phyloP scores from a whole-genome alignment of 2,888 invertebrate genomes.

The Eristalis intricaria region DNA sequence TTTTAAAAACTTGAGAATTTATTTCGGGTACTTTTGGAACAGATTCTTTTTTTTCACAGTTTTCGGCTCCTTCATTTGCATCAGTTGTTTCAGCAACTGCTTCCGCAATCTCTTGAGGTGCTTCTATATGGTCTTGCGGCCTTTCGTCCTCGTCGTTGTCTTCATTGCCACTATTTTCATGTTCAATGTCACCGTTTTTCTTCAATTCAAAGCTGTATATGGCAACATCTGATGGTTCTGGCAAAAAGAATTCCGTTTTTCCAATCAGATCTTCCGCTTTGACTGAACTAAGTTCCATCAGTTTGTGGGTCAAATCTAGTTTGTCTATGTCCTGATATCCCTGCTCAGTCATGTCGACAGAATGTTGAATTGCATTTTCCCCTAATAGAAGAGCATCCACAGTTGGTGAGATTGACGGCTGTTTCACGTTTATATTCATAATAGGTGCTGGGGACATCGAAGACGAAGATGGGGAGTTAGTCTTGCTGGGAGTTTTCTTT shows the following conservation, averaged over 20 bases:
- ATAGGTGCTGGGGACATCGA: slow-evolving; percentile 72
- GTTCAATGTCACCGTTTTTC: slow-evolving; percentile 50
- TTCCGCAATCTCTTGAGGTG: neutral
- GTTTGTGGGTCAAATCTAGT: neutral
- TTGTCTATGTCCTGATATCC: neutral
- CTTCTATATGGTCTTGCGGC: neutral
- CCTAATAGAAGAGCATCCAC: slow-evolving; percentile 25
- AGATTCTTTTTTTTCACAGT: neutral
- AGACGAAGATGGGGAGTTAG: slow-evolving; percentile 75
- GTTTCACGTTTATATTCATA: slow-evolving; percentile 36
- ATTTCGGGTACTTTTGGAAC: neutral
- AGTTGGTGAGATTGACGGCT: slow-evolving; percentile 17
- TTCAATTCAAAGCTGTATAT: slow-evolving; percentile 42
- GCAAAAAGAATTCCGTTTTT: slow-evolving; percentile 36
- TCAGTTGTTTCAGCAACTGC: neutral
- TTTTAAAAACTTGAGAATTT: neutral
- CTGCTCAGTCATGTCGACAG: neutral
- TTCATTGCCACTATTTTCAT: slow-evolving; percentile 12
- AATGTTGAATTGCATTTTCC: slow-evolving; percentile 5
- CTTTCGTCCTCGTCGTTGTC: neutral
- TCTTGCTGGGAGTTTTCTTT: slow-evolving; percentile 79
- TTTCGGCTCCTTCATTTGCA: neutral
- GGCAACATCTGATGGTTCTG: slow-evolving; percentile 15
- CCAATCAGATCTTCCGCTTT: slow-evolving; percentile 30
- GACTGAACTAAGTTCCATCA: slow-evolving; percentile 3